Evolutionary conservation across 2,888 invertebrate species (phyloP), one percentile per base, ranked within the genome.

Genomic region (Rhamnusium bicolor): DNA sequence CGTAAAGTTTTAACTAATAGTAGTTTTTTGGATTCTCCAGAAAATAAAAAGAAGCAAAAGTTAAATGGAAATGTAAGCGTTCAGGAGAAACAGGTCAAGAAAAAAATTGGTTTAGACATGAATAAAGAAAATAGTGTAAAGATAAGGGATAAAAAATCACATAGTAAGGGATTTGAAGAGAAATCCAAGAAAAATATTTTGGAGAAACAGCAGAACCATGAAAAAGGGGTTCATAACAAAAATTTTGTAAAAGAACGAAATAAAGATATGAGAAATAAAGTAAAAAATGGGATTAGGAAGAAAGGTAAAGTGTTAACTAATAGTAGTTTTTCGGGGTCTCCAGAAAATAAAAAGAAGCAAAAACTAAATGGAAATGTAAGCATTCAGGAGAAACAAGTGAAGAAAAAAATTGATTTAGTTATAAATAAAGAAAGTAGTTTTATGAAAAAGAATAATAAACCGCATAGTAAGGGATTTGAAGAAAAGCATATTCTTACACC

Each of bases 1-100:
- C 29, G 47, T 19, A 67, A 68, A 67, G 32, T 75, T 68, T 61
- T 16, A 21, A 40, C 77, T 2, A 72, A 76, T 54, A 79, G 76
- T 19, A 7, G 18, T 51, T 8, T 53, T 24, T 21, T 8, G 53
- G 12, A 53, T 53, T 16, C 40, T 4, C n/a, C n/a, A n/a, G 12
- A 40, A 40, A 40, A n/a, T 4, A 40, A 40, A 40, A n/a, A 40
- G 12, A n/a, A 40, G 4, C 40, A n/a, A 12, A 40, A 40, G 5
- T n/a, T 32, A 12, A 2, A 32, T 32, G 10, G 12, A 2, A 32
- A 2, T 32, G 12, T 10, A 32, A 32, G 10, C 12, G 32, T 5
- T 10, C 10, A 32, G 12, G 32, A 32, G 12, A 32, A 32, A 32
- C 32, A 32, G 12, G 5, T 5, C 7, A 29, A 5, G 1, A 29